Percentiles rank a stretch among this genome's conserved stretches.
Conservation (phyloP, 1,140 invertebrate genomes). For the Sitophilus oryzae region DNA sequence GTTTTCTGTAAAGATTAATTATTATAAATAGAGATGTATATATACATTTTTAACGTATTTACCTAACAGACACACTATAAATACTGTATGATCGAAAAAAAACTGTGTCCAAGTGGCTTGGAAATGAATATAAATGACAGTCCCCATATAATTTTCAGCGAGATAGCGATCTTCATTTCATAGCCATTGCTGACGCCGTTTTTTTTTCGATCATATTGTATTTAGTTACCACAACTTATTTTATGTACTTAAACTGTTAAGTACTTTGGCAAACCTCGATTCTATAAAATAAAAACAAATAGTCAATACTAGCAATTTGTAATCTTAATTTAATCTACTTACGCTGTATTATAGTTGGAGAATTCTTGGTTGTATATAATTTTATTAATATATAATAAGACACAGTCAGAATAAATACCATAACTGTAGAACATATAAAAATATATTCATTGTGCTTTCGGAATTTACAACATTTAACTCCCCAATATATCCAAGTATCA, state of each 20-base stretch:
- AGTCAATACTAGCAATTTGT: slow-evolving; percentile 10
- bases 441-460: slow-evolving; percentile 48
- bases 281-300: slow-evolving; percentile 34
- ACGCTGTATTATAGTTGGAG: slow-evolving; percentile 39
- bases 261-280: slow-evolving; percentile 35
- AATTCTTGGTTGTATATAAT: slow-evolving; percentile 41
- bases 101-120: no score
- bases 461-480: slow-evolving; percentile 51
- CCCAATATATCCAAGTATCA: slow-evolving; percentile 51
- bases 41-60: not conserved
- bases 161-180: no score
- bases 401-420: slow-evolving; percentile 48
- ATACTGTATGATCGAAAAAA: no score
- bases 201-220: no score
- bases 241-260: slow-evolving; percentile 19
- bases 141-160: no score
- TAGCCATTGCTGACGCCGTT: no score
- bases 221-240: not conserved
- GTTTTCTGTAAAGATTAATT: no score
- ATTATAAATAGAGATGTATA: no score
- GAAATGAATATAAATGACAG: no score
- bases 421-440: slow-evolving; percentile 47
- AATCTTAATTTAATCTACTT: slow-evolving; percentile 28
- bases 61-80: no score
- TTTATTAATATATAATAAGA: slow-evolving; percentile 49